Evolutionary conservation across 2,113 vertebrate genomes (phyloP), one percentile per base, ranked within the genome.

Genomic region (Heterocephalus glaber): DNA sequence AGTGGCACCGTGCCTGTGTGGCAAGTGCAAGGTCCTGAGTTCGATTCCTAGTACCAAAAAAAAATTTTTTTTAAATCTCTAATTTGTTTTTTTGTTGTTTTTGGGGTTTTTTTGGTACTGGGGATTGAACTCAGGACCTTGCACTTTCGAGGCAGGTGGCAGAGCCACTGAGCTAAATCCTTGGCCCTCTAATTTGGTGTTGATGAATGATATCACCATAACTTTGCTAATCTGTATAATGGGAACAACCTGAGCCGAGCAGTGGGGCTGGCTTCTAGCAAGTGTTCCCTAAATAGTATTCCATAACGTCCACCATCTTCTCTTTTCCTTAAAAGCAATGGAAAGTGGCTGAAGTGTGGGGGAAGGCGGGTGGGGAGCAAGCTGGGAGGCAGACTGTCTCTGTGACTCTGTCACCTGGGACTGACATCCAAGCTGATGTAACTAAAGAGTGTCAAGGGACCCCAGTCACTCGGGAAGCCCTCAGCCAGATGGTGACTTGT

Each of bases 401-500:
- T 35, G 28, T 4, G 7, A 77, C 20, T 20, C 17, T 81, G 81
- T 87, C 84, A 8, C 26, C 19, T 17, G 96, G 85, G 85, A 92
- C 93, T 72, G 96, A 94, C 54, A 83, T 88, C n/a, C 91, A 94
- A 90, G 77, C 93, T 82, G 90, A 22, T 96, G 95, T 97, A 96
- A 97, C 81, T 90, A 3, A 44, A 96, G 96, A 85, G 76, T 66
- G 33, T 70, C 93, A 30, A 66, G 89, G 87, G 95, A 82, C 86
- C 54, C 76, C 52, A 61, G 56, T 58, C 76, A 52, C 2, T 2
- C 1, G 70, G 94, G 76, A 89, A 74, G 44, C 85, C 81, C 79
- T 65, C 41, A 77, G 92, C 89, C 97, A 98, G 97, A 93, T 97
- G 97, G 96, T 89, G 96, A 58, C 79, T 92, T 86, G 65, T 19